Percentiles rank a stretch among this genome's conserved stretches.
phyloP scores from a whole-genome alignment of 2,797 vertebrate species.

The Prunella strophiata region DNA sequence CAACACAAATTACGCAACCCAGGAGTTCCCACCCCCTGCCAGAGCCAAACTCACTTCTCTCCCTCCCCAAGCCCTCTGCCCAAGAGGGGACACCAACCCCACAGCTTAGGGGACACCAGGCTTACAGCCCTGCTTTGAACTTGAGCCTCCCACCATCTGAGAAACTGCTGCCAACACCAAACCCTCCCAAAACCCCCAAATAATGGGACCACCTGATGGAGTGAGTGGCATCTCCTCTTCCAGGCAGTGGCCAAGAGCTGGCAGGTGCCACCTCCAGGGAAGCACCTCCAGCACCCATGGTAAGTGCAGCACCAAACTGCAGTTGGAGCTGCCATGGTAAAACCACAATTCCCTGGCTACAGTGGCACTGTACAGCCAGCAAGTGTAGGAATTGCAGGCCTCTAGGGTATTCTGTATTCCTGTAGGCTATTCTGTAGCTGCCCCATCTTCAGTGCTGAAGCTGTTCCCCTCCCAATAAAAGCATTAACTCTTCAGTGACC shows the following conservation, averaged over 20 bases:
- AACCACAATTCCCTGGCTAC: not conserved
- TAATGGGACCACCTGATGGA: fast-evolving
- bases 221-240: not conserved
- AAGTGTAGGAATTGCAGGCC: not conserved
- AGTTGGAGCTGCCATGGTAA: not conserved
- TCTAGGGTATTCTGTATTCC: not conserved
- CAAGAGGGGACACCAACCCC: not conserved
- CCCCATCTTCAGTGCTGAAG: not conserved
- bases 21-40: not conserved
- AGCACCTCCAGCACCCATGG: not conserved
- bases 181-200: not conserved
- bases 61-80: not conserved
- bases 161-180: not conserved
- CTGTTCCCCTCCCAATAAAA: not conserved
- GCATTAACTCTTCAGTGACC: not conserved
- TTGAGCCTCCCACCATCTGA: too few relatives aligned
- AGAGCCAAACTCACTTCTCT: not conserved
- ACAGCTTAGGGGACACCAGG: too few relatives aligned
- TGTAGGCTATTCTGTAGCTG: not conserved
- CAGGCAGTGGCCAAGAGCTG: not conserved
- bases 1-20: not conserved
- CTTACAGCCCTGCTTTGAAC: too few relatives aligned
- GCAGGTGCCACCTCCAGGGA: not conserved
- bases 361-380: not conserved
- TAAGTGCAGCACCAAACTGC: not conserved